Percentiles rank a stretch among this genome's conserved stretches.
These are phyloP conservation scores for Cataglyphis cursor DNA, from an alignment of 2,888 invertebrate species.

Conservation along the genomic window DNA sequence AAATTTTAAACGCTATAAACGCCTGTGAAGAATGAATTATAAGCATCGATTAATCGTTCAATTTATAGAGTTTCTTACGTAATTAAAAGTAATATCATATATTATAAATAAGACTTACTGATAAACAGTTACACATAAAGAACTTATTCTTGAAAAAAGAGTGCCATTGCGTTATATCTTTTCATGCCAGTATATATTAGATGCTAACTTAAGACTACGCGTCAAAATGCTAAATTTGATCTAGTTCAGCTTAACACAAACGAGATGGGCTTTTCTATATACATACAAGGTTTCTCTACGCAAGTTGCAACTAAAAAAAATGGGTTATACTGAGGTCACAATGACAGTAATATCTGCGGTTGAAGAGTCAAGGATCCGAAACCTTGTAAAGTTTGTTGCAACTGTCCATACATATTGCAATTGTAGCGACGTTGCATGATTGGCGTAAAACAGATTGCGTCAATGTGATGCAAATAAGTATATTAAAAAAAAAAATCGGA, in stretches of 20 bases:
- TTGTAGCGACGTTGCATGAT: conserved; percentile 32
- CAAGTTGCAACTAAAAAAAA: conserved; percentile 54
- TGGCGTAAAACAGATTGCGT: conserved; percentile 15
- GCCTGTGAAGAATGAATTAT: neutral
- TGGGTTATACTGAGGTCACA: conserved; percentile 63
- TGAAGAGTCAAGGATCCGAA: conserved; percentile 68
- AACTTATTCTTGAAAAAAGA: conserved; percentile 27
- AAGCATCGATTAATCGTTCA: neutral
- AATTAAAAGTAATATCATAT: conserved; percentile 10
- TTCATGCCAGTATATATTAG: conserved; percentile 2
- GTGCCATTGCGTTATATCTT: conserved; percentile 1
- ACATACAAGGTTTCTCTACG: conserved; percentile 41
- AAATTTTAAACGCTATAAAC: neutral
- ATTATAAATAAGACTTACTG: neutral
- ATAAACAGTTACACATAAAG: neutral
- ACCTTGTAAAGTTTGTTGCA: conserved; percentile 65
- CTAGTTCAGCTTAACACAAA: conserved; percentile 25
- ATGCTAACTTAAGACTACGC: conserved; percentile 11
- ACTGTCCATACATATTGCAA: conserved; percentile 34
- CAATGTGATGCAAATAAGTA: conserved; percentile 11
- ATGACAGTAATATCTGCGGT: conserved; percentile 53
- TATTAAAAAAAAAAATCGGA: neutral
- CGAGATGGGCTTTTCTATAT: neutral
- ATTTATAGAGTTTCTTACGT: neutral
- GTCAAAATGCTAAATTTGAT: conserved; percentile 47